A percentile compares a stretch with the other conserved stretches of the same genome.
Conservation (phyloP, 2,113 vertebrate species). For the Pelecanoides urinatrix region DNA sequence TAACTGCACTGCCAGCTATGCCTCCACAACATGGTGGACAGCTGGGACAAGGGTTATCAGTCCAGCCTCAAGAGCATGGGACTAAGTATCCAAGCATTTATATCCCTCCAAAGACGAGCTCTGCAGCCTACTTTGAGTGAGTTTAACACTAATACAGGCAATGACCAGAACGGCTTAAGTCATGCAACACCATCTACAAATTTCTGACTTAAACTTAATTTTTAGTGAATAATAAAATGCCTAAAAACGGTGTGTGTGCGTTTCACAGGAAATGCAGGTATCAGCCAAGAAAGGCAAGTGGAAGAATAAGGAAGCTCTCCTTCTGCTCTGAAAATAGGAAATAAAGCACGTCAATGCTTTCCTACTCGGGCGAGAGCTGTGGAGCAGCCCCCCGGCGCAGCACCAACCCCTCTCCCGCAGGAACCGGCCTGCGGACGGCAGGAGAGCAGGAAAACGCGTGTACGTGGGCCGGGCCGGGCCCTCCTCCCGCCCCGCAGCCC, state of each 20-base stretch:
- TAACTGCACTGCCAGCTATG: not conserved
- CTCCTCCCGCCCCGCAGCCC: not conserved
- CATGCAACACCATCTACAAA: not conserved
- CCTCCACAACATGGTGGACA: not conserved
- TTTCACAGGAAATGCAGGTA: not conserved
- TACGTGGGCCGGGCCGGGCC: no score
- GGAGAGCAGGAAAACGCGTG: fast-evolving
- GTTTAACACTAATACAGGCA: not conserved
- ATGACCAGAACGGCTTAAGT: not conserved
- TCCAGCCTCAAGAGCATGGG: not conserved
- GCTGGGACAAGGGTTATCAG: not conserved
- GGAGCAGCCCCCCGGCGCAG: not conserved
- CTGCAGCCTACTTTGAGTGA: not conserved
- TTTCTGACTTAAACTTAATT: not conserved
- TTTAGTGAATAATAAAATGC: not conserved
- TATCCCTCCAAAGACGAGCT: not conserved
- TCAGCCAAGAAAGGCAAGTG: not conserved
- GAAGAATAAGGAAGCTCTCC: not conserved
- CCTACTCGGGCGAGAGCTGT: fast-evolving
- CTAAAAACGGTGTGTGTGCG: not conserved
- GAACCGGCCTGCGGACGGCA: not conserved
- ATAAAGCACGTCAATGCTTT: not conserved
- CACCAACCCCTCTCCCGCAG: not conserved
- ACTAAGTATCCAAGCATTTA: not conserved
- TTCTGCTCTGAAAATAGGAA: not conserved